Percentiles rank a stretch among this genome's conserved stretches.
These are phyloP conservation scores for Neodiprion virginianus DNA, from an alignment of 1,140 invertebrate genomes.

Conservation along the genomic window DNA sequence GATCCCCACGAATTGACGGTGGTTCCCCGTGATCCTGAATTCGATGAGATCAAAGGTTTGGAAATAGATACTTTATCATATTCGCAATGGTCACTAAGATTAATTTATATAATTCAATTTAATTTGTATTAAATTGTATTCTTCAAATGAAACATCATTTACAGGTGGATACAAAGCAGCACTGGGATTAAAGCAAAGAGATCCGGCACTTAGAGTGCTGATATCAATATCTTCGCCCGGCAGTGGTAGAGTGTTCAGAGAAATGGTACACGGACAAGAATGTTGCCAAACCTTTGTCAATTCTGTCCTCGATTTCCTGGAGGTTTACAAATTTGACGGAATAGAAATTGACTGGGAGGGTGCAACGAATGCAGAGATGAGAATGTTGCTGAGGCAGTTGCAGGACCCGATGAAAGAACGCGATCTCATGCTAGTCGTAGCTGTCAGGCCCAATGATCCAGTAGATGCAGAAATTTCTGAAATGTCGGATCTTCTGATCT, in stretches of 20 bases:
- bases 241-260: slow-evolving; percentile 25
- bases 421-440: slow-evolving; percentile 42
- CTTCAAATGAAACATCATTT: neutral
- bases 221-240: slow-evolving; percentile 42
- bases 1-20: slow-evolving; percentile 70
- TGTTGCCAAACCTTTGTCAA: slow-evolving; percentile 61
- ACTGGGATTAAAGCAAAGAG: slow-evolving; percentile 60
- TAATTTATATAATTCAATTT: neutral
- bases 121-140: neutral
- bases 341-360: slow-evolving; percentile 70
- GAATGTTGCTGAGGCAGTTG: slow-evolving; percentile 34
- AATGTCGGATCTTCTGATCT: slow-evolving; percentile 45
- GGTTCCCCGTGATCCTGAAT: slow-evolving; percentile 63
- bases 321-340: slow-evolving; percentile 68
- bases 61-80: slow-evolving; percentile 1
- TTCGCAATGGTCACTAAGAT: neutral
- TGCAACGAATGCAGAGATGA: slow-evolving; percentile 31
- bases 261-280: slow-evolving; percentile 27
- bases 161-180: slow-evolving; percentile 65
- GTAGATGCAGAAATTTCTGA: slow-evolving; percentile 42
- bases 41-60: slow-evolving; percentile 64
- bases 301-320: slow-evolving; percentile 63
- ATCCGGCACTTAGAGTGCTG: slow-evolving; percentile 63
- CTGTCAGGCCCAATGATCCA: slow-evolving; percentile 40
- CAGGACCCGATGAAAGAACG: slow-evolving; percentile 28